Conservation (phyloP, 2,888 invertebrate species). For the Margaritifera margaritifera region DNA sequence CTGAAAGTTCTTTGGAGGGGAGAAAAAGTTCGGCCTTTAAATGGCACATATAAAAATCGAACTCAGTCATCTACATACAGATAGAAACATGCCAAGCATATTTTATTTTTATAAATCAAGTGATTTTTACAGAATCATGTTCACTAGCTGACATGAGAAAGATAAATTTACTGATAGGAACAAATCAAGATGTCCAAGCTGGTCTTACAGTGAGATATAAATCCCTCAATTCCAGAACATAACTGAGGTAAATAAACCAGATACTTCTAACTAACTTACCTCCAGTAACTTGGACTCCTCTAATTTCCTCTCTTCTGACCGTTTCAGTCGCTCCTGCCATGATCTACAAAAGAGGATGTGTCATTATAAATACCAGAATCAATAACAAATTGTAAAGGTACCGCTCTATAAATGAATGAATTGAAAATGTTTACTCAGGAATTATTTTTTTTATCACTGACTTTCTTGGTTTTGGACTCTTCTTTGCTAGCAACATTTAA, state of each 20-base stretch:
- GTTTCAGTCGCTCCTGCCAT: constrained; percentile 74
- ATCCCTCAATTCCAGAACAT: background rate
- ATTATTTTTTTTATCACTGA: background rate
- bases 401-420: too few relatives aligned
- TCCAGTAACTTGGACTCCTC: constrained; percentile 76
- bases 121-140: too few relatives aligned
- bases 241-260: too few relatives aligned
- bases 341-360: constrained; percentile 70
- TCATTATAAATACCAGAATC: background rate
- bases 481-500: background rate
- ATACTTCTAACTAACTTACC: constrained; percentile 64
- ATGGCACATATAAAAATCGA: too few relatives aligned
- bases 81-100: too few relatives aligned
- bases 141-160: too few relatives aligned
- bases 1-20: too few relatives aligned
- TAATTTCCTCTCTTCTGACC: constrained; percentile 75
- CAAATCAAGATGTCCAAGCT: background rate
- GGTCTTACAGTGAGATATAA: background rate
- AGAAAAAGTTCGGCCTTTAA: too few relatives aligned
- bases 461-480: background rate
- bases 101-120: too few relatives aligned
- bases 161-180: background rate
- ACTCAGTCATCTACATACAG: too few relatives aligned
- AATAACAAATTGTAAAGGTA: background rate
- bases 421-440: background rate